Conservation (phyloP, 2,888 invertebrate genomes). For the Eilema sororculum region DNA sequence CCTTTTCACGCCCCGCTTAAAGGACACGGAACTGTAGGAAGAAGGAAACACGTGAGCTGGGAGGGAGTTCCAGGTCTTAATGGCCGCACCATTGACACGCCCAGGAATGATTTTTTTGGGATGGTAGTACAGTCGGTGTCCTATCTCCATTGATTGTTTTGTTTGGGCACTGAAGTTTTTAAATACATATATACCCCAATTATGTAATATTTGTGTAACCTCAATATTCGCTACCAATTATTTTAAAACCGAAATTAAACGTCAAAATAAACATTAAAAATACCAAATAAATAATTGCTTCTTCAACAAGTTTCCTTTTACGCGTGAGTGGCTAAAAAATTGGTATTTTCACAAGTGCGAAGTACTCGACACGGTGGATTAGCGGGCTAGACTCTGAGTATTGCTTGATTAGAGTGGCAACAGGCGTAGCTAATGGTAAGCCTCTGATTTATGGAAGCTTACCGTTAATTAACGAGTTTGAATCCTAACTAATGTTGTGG, state of each 20-base stretch:
- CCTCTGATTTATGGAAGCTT: background rate
- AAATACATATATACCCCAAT: background rate
- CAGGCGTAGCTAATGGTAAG: background rate
- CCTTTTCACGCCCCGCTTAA: too few species aligned
- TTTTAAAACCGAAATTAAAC: too few species aligned
- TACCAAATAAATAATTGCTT: background rate
- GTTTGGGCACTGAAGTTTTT: too few species aligned
- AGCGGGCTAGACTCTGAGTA: background rate
- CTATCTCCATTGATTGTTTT: too few species aligned
- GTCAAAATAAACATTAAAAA: background rate
- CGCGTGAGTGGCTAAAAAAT: background rate
- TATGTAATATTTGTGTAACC: background rate
- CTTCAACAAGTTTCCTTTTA: background rate
- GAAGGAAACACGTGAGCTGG: too few species aligned
- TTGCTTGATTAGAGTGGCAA: background rate
- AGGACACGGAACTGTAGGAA: too few species aligned
- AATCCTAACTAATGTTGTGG: too few species aligned
- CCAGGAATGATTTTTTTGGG: too few species aligned
- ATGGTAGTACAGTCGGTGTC: too few species aligned
- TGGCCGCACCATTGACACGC: too few species aligned
- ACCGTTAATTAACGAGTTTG: constrained; percentile 10
- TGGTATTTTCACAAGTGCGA: background rate
- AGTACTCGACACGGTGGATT: background rate
- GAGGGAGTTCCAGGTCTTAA: too few species aligned
- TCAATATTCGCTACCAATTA: too few species aligned